Conservation (phyloP, 2,888 invertebrate genomes). For the Osmoderma eremita region DNA sequence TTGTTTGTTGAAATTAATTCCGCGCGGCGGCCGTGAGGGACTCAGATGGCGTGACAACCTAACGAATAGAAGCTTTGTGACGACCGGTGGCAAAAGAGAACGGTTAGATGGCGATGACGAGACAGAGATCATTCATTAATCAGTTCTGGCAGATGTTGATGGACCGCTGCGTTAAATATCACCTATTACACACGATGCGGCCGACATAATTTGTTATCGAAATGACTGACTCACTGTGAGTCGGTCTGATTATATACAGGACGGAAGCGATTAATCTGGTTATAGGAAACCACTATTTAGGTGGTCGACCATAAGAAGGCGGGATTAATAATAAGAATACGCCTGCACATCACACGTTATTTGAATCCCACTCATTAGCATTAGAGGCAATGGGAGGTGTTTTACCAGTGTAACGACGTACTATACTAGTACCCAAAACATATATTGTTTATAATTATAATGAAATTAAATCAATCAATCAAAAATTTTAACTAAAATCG, state of each 20-base stretch:
- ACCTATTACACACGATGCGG: slow-evolving; percentile 34
- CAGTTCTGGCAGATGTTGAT: slow-evolving; percentile 55
- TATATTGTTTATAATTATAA: no score
- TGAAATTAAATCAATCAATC: no score
- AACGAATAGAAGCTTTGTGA: slow-evolving; percentile 10
- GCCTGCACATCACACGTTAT: no score
- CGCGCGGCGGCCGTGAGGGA: slow-evolving; percentile 54
- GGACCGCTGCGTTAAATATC: slow-evolving; percentile 44
- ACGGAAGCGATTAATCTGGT: no score
- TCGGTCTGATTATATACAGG: no score
- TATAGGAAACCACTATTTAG: background rate
- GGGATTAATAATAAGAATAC: no score
- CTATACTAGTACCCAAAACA: no score
- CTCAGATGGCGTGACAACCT: slow-evolving; percentile 18
- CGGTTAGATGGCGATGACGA: slow-evolving; percentile 32
- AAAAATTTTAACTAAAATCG: no score
- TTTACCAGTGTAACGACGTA: no score
- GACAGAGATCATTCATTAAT: slow-evolving; percentile 60
- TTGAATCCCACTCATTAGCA: no score
- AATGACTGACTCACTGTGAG: slow-evolving; percentile 2
- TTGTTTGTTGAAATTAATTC: slow-evolving; percentile 63
- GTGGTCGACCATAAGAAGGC: no score
- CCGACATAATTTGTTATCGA: slow-evolving; percentile 36
- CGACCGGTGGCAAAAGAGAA: slow-evolving; percentile 25
- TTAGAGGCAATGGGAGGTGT: no score